phyloP scores from a whole-genome alignment of 1,140 invertebrate genomes.

The Camponotus floridanus region DNA sequence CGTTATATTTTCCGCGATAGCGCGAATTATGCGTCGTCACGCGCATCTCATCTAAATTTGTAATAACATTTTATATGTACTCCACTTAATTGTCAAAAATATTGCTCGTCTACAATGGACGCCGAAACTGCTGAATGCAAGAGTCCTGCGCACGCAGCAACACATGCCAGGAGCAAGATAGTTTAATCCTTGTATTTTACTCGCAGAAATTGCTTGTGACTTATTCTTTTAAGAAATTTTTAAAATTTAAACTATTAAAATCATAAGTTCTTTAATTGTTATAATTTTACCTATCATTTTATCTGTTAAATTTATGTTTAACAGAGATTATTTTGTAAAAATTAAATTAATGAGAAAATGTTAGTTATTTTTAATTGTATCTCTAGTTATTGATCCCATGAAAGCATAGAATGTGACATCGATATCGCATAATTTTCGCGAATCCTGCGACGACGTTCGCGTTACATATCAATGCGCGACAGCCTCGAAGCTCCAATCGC shows the following conservation, averaged over 20 bases:
- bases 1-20: constrained; percentile 51
- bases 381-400: not conserved
- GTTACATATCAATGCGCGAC: not conserved
- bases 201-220: no score
- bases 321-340: not conserved
- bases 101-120: constrained; percentile 26
- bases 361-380: constrained; percentile 17
- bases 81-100: constrained; percentile 36
- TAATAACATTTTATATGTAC: constrained; percentile 46
- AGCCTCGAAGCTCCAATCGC: not conserved
- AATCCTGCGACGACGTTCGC: constrained; percentile 1
- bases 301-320: not conserved
- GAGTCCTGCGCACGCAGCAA: not conserved
- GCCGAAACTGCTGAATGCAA: not conserved
- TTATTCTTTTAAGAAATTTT: not conserved
- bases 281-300: not conserved
- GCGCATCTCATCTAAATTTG: constrained; percentile 60
- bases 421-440: not conserved
- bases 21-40: constrained; percentile 55
- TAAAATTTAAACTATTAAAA: not conserved
- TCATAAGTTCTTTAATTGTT: not conserved
- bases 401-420: not conserved
- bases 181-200: not conserved
- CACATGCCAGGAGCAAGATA: not conserved
- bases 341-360: not conserved